A percentile compares a stretch with the other conserved stretches of the same genome.
Conservation (phyloP, 2,113 vertebrate genomes). For the Tursiops truncatus region DNA sequence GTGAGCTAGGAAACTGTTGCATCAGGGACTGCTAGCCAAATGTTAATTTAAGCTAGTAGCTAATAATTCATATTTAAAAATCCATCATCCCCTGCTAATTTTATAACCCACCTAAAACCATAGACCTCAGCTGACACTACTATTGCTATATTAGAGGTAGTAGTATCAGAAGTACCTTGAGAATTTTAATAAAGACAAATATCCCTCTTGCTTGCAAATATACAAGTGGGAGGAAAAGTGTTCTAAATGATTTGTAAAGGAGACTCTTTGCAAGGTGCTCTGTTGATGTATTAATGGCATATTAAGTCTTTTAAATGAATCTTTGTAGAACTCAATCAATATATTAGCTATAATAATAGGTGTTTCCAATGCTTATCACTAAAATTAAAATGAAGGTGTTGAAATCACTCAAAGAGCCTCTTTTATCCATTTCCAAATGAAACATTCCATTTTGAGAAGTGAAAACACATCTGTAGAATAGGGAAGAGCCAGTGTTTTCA, state of each 20-base stretch:
- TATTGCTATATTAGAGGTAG: neutral
- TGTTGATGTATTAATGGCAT: neutral
- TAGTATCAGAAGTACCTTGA: neutral
- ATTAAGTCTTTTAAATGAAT: slow-evolving; percentile 31
- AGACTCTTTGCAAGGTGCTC: slow-evolving; percentile 10
- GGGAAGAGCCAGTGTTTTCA: neutral
- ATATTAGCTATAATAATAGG: slow-evolving; percentile 18
- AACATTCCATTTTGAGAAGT: neutral
- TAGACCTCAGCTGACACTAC: neutral
- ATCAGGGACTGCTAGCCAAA: neutral
- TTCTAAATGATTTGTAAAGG: slow-evolving; percentile 45
- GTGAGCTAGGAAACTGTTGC: neutral
- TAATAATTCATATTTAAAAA: slow-evolving; percentile 46
- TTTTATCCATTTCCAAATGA: neutral
- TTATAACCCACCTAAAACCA: slow-evolving; percentile 7
- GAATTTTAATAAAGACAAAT: slow-evolving; percentile 53
- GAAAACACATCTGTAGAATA: neutral
- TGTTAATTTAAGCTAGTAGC: slow-evolving; percentile 22
- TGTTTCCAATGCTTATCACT: neutral
- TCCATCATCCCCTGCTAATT: neutral
- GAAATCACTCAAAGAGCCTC: neutral
- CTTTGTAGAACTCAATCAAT: slow-evolving; percentile 13
- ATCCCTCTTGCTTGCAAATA: slow-evolving; percentile 37
- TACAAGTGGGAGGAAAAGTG: neutral
- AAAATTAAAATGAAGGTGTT: slow-evolving; percentile 10